phyloP scores from a whole-genome alignment of 2,113 vertebrate species.

The Vidua chalybeata region DNA sequence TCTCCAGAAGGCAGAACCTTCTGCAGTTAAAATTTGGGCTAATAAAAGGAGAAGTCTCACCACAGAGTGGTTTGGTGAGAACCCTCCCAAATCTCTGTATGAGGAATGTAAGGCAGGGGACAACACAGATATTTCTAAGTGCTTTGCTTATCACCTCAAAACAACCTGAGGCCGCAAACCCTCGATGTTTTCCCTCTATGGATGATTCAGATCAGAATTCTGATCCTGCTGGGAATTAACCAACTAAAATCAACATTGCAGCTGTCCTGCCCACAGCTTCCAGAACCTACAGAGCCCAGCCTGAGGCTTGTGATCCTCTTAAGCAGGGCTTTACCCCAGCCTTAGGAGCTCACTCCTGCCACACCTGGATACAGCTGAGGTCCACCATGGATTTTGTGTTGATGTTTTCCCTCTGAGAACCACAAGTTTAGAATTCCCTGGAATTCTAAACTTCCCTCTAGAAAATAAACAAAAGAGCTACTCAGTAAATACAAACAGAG shows the following conservation, averaged over 20 bases:
- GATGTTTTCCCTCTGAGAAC: background rate
- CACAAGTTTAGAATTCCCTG: background rate
- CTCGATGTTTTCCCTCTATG: accelerated
- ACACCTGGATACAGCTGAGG: background rate
- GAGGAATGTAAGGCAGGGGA: background rate
- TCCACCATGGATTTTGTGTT: background rate
- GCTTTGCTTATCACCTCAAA: background rate
- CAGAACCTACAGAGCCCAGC: background rate
- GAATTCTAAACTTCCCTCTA: background rate
- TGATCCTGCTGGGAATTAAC: background rate
- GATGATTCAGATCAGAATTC: background rate
- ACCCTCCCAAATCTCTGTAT: background rate
- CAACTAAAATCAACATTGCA: background rate
- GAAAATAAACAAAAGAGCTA: background rate
- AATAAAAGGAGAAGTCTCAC: background rate
- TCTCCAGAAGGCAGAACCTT: background rate
- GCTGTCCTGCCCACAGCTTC: background rate
- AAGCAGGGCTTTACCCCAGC: background rate
- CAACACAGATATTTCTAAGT: background rate
- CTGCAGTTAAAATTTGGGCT: background rate
- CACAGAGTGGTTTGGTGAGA: background rate
- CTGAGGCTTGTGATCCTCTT: background rate
- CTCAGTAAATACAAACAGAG: background rate
- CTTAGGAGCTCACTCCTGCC: background rate
- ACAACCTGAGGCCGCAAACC: background rate